These are phyloP conservation scores for Circaetus cinerascens DNA, from an alignment of 2,113 vertebrate genomes.

Conservation along the genomic window DNA sequence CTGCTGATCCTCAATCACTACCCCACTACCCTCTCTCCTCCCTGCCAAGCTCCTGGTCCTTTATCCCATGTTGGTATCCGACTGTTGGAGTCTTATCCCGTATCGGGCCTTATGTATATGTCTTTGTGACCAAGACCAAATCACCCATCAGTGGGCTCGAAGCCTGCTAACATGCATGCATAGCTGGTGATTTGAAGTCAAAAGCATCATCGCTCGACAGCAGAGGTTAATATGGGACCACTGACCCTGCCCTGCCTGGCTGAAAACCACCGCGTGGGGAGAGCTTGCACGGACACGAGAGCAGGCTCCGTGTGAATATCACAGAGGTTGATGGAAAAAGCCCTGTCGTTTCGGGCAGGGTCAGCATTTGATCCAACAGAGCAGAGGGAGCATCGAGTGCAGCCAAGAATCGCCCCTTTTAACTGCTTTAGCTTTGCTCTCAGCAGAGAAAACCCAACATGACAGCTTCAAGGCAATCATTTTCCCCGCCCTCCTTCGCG, in stretches of 20 bases:
- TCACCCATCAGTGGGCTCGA: neutral
- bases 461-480: neutral
- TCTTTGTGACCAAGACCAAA: neutral
- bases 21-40: neutral
- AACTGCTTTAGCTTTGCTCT: neutral
- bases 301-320: neutral
- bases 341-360: rapidly evolving
- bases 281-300: rapidly evolving
- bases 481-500: neutral
- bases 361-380: neutral
- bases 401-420: neutral
- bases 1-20: neutral
- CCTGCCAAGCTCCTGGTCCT: rapidly evolving
- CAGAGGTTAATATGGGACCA: neutral
- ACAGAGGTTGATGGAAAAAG: neutral
- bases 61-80: neutral
- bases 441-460: neutral
- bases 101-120: neutral
- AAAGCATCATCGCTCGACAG: neutral
- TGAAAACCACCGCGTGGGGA: neutral
- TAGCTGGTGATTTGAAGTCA: neutral
- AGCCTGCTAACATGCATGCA: rapidly evolving
- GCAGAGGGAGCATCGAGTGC: neutral
- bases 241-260: neutral
- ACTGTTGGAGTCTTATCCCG: neutral